Base-by-base conservation (phyloP, 1,140 invertebrate species). In the Drosophila elegans region DNA sequence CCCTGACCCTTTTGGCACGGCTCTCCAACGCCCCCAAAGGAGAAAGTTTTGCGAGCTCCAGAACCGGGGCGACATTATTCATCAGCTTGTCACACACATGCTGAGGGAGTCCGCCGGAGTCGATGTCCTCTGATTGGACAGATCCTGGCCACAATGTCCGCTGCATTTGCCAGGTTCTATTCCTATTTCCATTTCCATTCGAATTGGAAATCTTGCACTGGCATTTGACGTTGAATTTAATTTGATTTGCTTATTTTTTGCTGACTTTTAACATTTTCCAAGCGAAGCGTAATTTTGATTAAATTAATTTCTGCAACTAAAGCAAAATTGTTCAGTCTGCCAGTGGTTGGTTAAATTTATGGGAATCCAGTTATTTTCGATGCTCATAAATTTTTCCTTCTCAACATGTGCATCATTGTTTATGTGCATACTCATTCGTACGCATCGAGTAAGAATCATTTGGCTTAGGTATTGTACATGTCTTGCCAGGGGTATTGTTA, bases 251-350 rank as follows among this genome's bases (percentile, higher is more conserved):
- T 73, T 62, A 57, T 72, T 73, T 81, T 76, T 57, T 79, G 75
- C 51, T 73, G 59, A 78, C 59, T 60, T 46, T 51, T 41, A 53
- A 11, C 48, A 76, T 67, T 74, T 39, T 49, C 42, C 41, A 25
- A 32, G 38, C 9, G 34, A 34, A 21, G 53, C 13, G 54, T 54
- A 41, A 76, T 63, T 84, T 77, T 62, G 66, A 86, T 86, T 52
- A 78, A 76, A 86, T 88, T 83, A 79, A 86, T 79, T 83, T 83
- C 61, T 69, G 71, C 71, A 76, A 57, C 68, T 60, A 44, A 36
- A 66, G 79, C 83, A 76, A 39, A 68, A 64, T 42, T 63, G 64
- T 71, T 36, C 29, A 57, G 61, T 53, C 72, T 57, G 52, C 32
- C 38, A 38, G 34, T 41, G 38, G 34, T 41, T 32, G 56, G 66